These are phyloP conservation scores for Trididemnum clinides DNA, from an alignment of 23 tunicate genomes.

Conservation along the genomic window DNA sequence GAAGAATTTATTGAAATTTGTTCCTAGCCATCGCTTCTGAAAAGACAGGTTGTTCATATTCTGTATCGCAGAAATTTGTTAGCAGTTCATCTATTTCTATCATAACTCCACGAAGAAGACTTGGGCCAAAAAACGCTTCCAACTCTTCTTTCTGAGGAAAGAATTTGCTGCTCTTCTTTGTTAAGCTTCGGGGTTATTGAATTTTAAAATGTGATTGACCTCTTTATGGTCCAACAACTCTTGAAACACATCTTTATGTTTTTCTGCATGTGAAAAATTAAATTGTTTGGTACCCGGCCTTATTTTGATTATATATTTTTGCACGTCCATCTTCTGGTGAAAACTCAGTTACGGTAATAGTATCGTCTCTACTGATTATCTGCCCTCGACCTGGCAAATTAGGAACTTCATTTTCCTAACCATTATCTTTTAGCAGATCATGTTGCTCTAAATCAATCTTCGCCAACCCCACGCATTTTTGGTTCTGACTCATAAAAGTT, in stretches of 20 bases:
- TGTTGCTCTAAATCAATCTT: not conserved
- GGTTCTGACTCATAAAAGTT: slow-evolving; percentile 11
- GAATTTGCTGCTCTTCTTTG: not conserved
- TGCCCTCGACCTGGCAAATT: not conserved
- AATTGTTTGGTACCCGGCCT: slow-evolving; percentile 2
- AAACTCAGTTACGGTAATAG: not conserved
- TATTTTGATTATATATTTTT: not conserved
- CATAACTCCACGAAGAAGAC: not conserved
- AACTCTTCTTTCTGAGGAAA: not conserved
- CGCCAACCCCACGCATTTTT: not conserved
- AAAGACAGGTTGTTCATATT: not conserved
- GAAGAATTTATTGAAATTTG: slow-evolving; percentile 6
- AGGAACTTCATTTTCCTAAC: slow-evolving; percentile 1
- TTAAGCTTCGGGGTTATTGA: not conserved
- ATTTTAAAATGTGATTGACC: slow-evolving; percentile 1
- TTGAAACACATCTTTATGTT: slow-evolving; percentile 6
- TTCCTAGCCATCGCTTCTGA: slow-evolving; percentile 12
- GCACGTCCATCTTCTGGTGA: not conserved
- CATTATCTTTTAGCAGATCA: slow-evolving; percentile 1
- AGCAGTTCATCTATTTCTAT: not conserved
- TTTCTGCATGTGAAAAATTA: not conserved
- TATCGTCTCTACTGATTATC: slow-evolving; percentile 11
- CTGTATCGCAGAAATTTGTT: slow-evolving; percentile 8
- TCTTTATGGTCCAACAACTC: slow-evolving; percentile 3
- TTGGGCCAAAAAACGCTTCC: not conserved